Conservation (phyloP, 2,797 vertebrate species). For the Sebastes trivittatus region DNA sequence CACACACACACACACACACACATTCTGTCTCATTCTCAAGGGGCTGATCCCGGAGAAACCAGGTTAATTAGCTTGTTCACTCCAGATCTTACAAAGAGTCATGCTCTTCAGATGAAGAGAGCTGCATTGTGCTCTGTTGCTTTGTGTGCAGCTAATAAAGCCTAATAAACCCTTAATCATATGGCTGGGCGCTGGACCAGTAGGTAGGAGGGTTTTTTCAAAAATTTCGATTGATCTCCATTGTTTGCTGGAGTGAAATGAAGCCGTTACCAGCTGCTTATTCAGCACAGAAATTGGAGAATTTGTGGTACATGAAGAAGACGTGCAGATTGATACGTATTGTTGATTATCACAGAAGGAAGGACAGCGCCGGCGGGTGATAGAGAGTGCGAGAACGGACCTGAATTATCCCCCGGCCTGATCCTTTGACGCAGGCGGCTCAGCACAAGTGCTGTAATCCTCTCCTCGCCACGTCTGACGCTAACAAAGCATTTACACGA, state of each 20-base stretch:
- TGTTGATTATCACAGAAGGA: conserved; percentile 15
- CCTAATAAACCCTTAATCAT: conserved; percentile 71
- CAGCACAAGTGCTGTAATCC: conserved; percentile 78
- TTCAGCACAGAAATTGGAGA: conserved; percentile 15
- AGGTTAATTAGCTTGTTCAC: conserved; percentile 91
- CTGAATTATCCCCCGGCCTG: conserved; percentile 70
- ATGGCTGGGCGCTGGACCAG: conserved; percentile 43
- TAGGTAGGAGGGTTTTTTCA: conserved; percentile 63
- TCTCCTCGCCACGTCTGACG: conserved; percentile 48
- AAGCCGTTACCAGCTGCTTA: conserved; percentile 46
- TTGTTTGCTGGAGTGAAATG: conserved; percentile 46
- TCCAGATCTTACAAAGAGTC: conserved; percentile 78
- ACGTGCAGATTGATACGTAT: conserved; percentile 21
- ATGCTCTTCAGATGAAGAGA: conserved; percentile 70
- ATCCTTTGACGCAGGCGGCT: conserved; percentile 81
- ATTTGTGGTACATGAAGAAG: background rate
- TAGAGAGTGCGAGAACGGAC: conserved; percentile 36
- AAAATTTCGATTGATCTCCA: conserved; percentile 59
- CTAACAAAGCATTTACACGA: conserved; percentile 68
- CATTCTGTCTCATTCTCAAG: conserved; percentile 80
- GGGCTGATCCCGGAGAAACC: conserved; percentile 83
- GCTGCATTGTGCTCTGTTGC: conserved; percentile 66
- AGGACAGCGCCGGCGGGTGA: conserved; percentile 11
- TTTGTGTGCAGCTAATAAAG: conserved; percentile 72
- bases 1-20: conserved; percentile 10